These are phyloP conservation scores for Formica exsecta DNA, from an alignment of 1,140 invertebrate species.

Conservation along the genomic window DNA sequence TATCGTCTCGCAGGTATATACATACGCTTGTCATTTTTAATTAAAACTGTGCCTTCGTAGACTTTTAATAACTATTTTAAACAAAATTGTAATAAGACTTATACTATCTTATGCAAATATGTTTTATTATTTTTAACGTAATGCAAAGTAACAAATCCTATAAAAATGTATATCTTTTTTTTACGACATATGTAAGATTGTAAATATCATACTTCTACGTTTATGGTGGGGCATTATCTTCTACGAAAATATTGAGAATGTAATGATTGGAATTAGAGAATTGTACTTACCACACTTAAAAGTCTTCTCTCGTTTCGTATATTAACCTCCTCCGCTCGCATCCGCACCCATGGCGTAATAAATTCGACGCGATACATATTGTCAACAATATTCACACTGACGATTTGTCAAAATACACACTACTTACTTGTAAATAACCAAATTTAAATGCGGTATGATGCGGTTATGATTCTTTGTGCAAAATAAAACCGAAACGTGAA, in stretches of 20 bases:
- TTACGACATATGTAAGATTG: background rate
- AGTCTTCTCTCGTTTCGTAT: slow-evolving; percentile 57
- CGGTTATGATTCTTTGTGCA: background rate
- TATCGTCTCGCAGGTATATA: background rate
- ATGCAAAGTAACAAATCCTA: background rate
- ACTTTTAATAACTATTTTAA: background rate
- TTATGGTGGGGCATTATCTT: background rate
- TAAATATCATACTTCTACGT: too few relatives aligned
- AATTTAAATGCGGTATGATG: background rate
- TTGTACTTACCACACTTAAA: slow-evolving; percentile 52
- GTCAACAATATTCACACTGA: background rate
- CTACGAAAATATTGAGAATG: background rate
- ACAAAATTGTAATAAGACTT: background rate
- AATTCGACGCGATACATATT: slow-evolving; percentile 67
- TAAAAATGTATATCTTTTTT: background rate
- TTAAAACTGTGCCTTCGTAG: background rate
- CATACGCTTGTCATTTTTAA: background rate
- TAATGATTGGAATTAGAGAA: background rate
- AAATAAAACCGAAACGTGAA: slow-evolving; percentile 36
- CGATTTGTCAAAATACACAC: slow-evolving; percentile 19
- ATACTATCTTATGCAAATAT: background rate
- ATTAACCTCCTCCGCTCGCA: slow-evolving; percentile 67
- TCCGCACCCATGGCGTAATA: slow-evolving; percentile 74
- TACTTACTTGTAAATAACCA: background rate
- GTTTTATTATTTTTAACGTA: background rate